Percentiles rank a stretch among this genome's conserved stretches.
Conservation (phyloP, 2,797 vertebrate genomes). For the Sebastes dallii region DNA sequence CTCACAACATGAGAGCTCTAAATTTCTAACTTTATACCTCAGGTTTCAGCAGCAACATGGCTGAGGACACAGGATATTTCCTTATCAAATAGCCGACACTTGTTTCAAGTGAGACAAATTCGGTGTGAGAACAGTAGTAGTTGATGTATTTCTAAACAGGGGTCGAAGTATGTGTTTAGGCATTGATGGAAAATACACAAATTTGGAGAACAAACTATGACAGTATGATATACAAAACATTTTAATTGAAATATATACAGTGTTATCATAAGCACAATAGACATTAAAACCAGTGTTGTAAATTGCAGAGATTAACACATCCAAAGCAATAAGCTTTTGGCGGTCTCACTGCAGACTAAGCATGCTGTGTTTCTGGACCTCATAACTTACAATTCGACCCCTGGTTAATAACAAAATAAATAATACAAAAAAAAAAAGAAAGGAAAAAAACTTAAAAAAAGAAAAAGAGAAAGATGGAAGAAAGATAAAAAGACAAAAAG, state of each 20-base stretch:
- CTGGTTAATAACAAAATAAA: conserved; percentile 77
- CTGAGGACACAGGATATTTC: conserved; percentile 46
- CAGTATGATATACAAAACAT: conserved; percentile 15
- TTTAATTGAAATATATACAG: conserved; percentile 15
- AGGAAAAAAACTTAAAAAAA: conserved; percentile 21
- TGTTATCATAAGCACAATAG: conserved; percentile 20
- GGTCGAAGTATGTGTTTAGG: conserved; percentile 74
- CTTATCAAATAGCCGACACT: conserved; percentile 41
- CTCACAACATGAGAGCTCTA: conserved; percentile 63
- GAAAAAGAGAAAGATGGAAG: conserved; percentile 61
- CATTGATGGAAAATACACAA: conserved; percentile 38
- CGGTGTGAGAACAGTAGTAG: conserved; percentile 55
- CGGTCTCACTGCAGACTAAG: conserved; percentile 54
- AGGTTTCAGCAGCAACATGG: conserved; percentile 64
- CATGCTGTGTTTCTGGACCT: conserved; percentile 79
- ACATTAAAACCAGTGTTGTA: conserved; percentile 29
- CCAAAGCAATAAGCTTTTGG: conserved; percentile 41
- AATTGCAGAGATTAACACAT: conserved; percentile 43
- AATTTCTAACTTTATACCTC: conserved; percentile 46
- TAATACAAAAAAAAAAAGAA: conserved; percentile 19
- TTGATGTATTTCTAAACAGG: conserved; percentile 79
- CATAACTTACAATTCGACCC: conserved; percentile 81
- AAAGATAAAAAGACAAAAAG: conserved; percentile 62
- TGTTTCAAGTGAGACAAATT: conserved; percentile 54
- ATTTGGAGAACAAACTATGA: conserved; percentile 33